Conservation (phyloP, 64 coral and sea anemone species). For the Porites lutea region DNA sequence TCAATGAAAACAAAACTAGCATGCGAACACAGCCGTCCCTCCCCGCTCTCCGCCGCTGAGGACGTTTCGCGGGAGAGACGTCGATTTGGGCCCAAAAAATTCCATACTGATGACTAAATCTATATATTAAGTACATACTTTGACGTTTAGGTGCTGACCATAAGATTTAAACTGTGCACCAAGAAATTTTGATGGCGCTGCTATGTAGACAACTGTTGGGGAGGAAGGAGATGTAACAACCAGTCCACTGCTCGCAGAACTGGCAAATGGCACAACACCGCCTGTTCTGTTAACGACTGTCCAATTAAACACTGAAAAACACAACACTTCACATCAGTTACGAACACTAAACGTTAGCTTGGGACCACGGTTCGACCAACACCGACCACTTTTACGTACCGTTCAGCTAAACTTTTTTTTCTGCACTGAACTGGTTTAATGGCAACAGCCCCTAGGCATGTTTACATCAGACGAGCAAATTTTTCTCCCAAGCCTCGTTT, state of each 20-base stretch:
- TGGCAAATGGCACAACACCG: neutral
- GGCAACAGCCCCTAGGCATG: too few species aligned
- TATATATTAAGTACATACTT: conserved; percentile 32
- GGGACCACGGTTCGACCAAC: too few species aligned
- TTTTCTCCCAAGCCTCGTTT: too few species aligned
- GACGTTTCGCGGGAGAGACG: too few species aligned
- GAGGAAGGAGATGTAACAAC: conserved; percentile 26
- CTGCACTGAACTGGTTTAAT: too few species aligned
- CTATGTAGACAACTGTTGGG: conserved; percentile 57
- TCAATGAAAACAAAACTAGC: too few species aligned
- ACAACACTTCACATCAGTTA: neutral
- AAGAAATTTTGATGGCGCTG: conserved; percentile 72
- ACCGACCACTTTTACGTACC: too few species aligned
- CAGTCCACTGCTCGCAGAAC: conserved; percentile 41
- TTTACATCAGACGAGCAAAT: too few species aligned
- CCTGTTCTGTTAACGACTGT: conserved; percentile 30
- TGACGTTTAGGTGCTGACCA: conserved; percentile 67
- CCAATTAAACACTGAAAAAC: conserved; percentile 60
- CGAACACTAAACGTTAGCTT: too few species aligned
- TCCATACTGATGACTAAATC: neutral
- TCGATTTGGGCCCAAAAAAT: neutral
- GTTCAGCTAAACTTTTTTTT: too few species aligned
- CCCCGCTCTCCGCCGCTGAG: too few species aligned
- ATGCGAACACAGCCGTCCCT: too few species aligned
- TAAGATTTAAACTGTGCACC: conserved; percentile 84